Evolutionary conservation across 1,140 invertebrate species (phyloP).

Genomic region (Eupeodes corollae): DNA sequence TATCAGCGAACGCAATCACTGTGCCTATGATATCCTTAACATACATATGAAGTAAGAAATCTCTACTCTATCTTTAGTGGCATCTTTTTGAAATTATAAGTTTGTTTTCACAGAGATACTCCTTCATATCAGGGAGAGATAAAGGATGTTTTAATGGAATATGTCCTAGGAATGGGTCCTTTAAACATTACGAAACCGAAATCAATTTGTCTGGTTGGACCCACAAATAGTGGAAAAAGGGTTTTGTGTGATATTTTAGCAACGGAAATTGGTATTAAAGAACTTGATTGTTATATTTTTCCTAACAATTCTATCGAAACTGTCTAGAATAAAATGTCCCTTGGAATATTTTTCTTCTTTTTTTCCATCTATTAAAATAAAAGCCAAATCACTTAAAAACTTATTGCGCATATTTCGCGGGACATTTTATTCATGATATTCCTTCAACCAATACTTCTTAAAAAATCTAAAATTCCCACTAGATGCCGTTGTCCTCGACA

Average conservation of each 20-base stretch:
- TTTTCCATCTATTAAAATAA: too few species aligned
- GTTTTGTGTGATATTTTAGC: conserved; percentile 68
- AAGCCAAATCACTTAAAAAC: too few species aligned
- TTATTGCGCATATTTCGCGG: too few species aligned
- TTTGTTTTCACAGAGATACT: conserved; percentile 42
- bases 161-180: conserved; percentile 43
- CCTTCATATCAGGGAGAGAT: conserved; percentile 50
- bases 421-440: too few species aligned
- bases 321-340: too few species aligned
- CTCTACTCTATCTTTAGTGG: too few species aligned
- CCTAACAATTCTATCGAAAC: too few species aligned
- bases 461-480: neutral
- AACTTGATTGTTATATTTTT: neutral
- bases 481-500: conserved; percentile 67
- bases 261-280: conserved; percentile 54
- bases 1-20: conserved; percentile 45
- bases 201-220: conserved; percentile 65
- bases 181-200: conserved; percentile 56
- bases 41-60: neutral
- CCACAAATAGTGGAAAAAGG: conserved; percentile 64
- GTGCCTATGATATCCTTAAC: neutral
- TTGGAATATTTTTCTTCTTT: too few species aligned
- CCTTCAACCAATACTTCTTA: too few species aligned
- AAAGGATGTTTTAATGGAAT: conserved; percentile 28
- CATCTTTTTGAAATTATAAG: neutral